Conservation (phyloP, 2,113 vertebrate genomes). For the Syrrhaptes paradoxus region DNA sequence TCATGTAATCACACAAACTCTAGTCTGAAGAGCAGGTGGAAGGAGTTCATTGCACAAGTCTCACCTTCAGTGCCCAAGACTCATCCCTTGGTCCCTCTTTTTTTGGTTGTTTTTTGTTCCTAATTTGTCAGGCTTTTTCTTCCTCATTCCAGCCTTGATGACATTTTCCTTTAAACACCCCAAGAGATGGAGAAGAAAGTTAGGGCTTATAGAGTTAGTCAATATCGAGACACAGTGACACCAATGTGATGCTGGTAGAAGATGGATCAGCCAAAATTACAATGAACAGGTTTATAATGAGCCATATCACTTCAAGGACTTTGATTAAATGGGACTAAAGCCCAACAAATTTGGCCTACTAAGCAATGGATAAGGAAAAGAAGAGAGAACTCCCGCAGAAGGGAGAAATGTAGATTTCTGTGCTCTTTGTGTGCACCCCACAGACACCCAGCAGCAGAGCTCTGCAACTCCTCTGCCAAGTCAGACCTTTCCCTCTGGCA, state of each 20-base stretch:
- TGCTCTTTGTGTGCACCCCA: not conserved
- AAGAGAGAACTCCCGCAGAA: not conserved
- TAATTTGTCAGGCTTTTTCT: not conserved
- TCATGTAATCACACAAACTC: not conserved
- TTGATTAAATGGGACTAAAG: not conserved
- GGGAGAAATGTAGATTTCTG: not conserved
- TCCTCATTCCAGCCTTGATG: not conserved
- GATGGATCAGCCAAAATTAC: not conserved
- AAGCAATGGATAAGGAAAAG: not conserved
- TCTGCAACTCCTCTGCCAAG: not conserved
- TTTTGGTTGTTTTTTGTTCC: not conserved
- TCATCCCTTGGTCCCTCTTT: not conserved
- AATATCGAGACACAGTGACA: not conserved
- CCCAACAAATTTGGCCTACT: not conserved
- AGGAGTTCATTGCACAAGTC: not conserved
- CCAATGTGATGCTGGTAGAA: not conserved
- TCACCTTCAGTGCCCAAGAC: not conserved
- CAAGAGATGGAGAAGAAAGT: not conserved
- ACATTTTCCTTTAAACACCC: not conserved
- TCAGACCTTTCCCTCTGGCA: not conserved
- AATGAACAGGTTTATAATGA: not conserved
- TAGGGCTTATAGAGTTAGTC: not conserved
- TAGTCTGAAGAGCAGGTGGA: not conserved
- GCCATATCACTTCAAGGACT: not conserved
- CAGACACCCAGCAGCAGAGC: not conserved